Conservation (phyloP, 2,113 vertebrate genomes). For the Rhipidura dahli region DNA sequence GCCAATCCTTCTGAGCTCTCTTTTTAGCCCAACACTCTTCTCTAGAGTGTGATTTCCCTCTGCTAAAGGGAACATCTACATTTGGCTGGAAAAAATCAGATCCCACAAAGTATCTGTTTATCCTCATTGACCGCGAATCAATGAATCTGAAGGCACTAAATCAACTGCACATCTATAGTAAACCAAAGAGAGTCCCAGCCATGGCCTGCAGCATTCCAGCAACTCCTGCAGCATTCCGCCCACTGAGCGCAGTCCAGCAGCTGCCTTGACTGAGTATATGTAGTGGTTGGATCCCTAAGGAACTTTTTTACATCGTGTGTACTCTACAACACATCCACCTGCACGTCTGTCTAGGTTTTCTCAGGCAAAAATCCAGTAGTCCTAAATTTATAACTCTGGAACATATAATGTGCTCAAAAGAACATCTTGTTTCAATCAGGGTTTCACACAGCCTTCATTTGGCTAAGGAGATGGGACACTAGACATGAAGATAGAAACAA, state of each 20-base stretch:
- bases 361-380: background rate
- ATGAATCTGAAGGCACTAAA: background rate
- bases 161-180: background rate
- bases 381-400: background rate
- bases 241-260: background rate
- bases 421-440: background rate
- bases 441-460: background rate
- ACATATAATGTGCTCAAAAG: background rate
- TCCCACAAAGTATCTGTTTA: background rate
- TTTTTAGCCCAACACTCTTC: background rate
- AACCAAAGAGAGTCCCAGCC: fast-evolving
- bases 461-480: background rate
- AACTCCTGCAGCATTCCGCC: background rate
- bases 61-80: background rate
- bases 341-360: background rate
- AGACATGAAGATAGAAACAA: background rate
- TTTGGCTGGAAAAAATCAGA: background rate
- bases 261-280: background rate
- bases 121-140: background rate
- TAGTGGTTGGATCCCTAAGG: background rate
- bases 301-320: background rate
- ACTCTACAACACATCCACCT: background rate
- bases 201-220: background rate
- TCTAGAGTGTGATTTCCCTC: background rate
- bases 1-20: background rate